Conservation (phyloP, 2,797 vertebrate species). For the Lycodopsis pacificus region DNA sequence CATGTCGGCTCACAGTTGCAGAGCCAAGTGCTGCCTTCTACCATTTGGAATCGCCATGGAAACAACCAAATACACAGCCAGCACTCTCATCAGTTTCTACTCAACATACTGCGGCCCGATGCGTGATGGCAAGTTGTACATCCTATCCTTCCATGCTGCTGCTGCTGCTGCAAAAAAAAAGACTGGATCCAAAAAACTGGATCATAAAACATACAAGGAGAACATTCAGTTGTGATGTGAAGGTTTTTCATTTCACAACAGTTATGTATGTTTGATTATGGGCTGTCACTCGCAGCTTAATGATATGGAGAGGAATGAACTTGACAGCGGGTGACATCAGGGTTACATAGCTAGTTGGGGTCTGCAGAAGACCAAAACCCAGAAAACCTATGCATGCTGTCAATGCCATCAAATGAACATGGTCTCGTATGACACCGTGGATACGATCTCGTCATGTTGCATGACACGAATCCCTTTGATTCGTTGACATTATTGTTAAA, state of each 20-base stretch:
- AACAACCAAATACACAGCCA: slow-evolving; percentile 80
- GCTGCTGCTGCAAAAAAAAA: not conserved
- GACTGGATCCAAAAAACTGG: not conserved
- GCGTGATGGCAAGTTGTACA: slow-evolving; percentile 43
- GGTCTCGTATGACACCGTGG: slow-evolving; percentile 32
- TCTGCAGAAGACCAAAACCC: not conserved
- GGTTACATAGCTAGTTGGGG: not conserved
- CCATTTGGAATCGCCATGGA: slow-evolving; percentile 82
- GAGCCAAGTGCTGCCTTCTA: slow-evolving; percentile 75
- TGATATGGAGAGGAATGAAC: not conserved
- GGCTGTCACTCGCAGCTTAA: not conserved
- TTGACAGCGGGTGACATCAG: not conserved
- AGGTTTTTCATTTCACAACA: not conserved
- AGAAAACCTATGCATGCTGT: not conserved
- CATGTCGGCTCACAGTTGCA: slow-evolving; percentile 71
- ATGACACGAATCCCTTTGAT: not conserved
- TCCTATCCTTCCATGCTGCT: not conserved
- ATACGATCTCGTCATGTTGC: slow-evolving; percentile 3
- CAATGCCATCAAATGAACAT: not conserved
- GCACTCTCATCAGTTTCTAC: slow-evolving; percentile 61
- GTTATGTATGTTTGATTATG: not conserved
- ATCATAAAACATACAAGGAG: not conserved
- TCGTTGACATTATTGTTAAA: not conserved
- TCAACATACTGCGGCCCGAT: slow-evolving; percentile 53
- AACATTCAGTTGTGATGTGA: not conserved